Base-by-base conservation (phyloP, 2,888 invertebrate genomes). In the Aethes cnicana region DNA sequence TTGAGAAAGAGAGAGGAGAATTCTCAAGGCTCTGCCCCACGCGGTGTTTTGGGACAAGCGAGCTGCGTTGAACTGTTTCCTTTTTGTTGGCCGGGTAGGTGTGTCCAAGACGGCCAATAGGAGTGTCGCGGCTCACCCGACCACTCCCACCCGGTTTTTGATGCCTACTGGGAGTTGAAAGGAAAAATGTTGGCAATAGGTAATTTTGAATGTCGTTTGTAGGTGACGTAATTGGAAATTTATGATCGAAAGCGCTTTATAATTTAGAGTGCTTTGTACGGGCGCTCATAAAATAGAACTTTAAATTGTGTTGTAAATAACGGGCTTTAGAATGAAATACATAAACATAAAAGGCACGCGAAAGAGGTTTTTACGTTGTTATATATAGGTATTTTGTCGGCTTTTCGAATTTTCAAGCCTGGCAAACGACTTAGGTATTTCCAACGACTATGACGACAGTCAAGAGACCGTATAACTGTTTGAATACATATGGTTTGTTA, bases 81-180 rank as follows among this genome's bases (percentile, higher is more conserved):
- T 85, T 87, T 84, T 84, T 82, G 77, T 74, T 64, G 72, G 63
- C 60, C 59, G 47, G 61, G 75, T 84, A 78, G 89, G 89, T 75
- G 88, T 86, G 73, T 77, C 66, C 62, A 53, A 37, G 54, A 56
- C 72, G 61, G 62, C 88, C 86, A 87, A 86, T 90, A 75, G 83
- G 82, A 78, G 78, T 71, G 74, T 74, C 72, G 72, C 68, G 56
- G 47, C 53, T 59, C 55, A 56, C 48, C 55, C 63, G 76, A 73
- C 81, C 85, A 86, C 88, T 72, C 88, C 87, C 75, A 87, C 74
- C 73, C 71, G 70, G 81, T 84, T 85, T 79, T 77, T 76, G 71
- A 81, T 89, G 88, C 89, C 89, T 89, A 89, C 89, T 66, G 89
- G 89, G 89, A 88, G 60, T 87, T 86, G 79, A 61, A 74, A 72